Evolutionary conservation across 2,113 vertebrate species (phyloP), one percentile per base, ranked within the genome.

Genomic region (Myiagra hebetior): DNA sequence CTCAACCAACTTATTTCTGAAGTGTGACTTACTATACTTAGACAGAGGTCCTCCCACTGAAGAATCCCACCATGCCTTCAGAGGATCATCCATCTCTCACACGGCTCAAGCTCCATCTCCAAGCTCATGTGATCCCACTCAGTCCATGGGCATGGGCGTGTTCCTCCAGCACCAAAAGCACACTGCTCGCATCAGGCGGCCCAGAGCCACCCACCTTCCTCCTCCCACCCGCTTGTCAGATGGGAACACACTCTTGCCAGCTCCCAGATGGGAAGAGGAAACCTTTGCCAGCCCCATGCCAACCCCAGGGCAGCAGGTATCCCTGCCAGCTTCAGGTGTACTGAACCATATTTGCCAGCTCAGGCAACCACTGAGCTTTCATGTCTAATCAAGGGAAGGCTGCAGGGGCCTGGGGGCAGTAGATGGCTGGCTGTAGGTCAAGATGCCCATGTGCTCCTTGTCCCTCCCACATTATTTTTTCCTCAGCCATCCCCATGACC

Each of bases 91-190:
- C 50, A 20, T 24, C 42, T 84, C 60, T 78, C 35, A 70, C 2
- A 60, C 3, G 4, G 63, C 2, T 79, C 53, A 57, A 79, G 41
- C n/a, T 93, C 39, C 21, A 21, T 56, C 62, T 77, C 50, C 55
- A 74, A 64, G 55, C 55, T 77, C 85, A 69, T 2, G 4, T 46
- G 63, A 47, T n/a, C 42, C 77, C 55, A 11, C 28, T 70, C 47
- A 57, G 37, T 9, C 21, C 5, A 1, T 28, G 53, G 46, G 35
- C 4, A 1, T 4, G n/a, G 59, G 31, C 1, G 0, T 57, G 37
- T 60, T 88, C 67, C 72, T 83, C n/a, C 20, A 56, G 53, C 55
- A 79, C 19, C 27, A 46, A 47, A 81, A 82, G 31, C 60, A 65
- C 77, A 18, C 21, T 6, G 23, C 49, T 60, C 27, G 9, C 3